Evolutionary conservation across 2,797 vertebrate species (phyloP).

Genomic region (Manis javanica): DNA sequence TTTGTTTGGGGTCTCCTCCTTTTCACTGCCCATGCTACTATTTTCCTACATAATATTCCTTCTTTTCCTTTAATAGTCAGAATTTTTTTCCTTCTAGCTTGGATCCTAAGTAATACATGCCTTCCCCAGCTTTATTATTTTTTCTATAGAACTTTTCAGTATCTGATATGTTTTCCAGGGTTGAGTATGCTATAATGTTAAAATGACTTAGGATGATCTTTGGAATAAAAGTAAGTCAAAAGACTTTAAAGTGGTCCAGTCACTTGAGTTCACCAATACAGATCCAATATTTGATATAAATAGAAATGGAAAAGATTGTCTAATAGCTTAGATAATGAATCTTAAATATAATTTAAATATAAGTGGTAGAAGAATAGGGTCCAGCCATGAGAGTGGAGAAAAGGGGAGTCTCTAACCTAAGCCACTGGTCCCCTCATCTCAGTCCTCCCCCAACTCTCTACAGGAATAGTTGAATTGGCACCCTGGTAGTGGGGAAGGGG

Average conservation of each 20-base stretch:
- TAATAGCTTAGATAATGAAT: neutral
- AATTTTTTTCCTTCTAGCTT: neutral
- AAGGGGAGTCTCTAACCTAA: neutral
- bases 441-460: neutral
- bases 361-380: neutral
- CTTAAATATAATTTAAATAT: neutral
- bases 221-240: neutral
- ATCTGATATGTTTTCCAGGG: neutral
- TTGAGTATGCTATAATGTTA: neutral
- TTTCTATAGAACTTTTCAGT: neutral
- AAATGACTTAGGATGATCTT: neutral
- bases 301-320: neutral
- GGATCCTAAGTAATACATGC: neutral
- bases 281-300: neutral
- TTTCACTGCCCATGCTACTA: neutral
- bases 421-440: fast-evolving
- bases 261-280: neutral
- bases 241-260: neutral
- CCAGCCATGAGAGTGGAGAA: neutral
- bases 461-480: neutral
- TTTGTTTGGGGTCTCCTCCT: neutral
- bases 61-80: neutral
- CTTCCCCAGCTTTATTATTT: neutral
- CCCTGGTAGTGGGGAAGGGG: neutral
- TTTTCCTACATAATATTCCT: neutral